Base-by-base conservation (phyloP, 2,113 vertebrate genomes). In the Nothocercus nigrocapillus region DNA sequence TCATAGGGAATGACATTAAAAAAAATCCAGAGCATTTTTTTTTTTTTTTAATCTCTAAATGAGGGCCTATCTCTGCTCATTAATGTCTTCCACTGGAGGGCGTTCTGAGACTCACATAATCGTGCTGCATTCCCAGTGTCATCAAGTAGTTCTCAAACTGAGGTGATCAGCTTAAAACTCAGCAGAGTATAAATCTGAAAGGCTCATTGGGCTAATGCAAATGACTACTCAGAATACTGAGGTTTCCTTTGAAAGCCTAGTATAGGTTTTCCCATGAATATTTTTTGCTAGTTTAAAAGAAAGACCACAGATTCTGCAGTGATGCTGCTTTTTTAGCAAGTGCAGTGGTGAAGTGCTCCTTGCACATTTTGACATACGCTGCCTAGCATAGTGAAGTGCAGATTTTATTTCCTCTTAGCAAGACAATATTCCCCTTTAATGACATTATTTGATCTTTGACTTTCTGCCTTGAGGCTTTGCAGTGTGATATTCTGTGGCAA, bases 331-430 rank as follows among this genome's bases (percentile, higher is more conserved):
- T 53, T 38, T 80, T 44, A 28, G 32, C 7, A 45, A 13, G 8
- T 68, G 20, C 11, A 27, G 42, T 42, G 21, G 8, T 53, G 44
- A 49, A 66, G 8, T 70, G 64, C 40, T 53, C 24, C 47, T 83
- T 51, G 24, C 9, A 3, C 8, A 9, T 85, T 85, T 75, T 75
- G 24, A 66, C 28, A 34, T 27, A 20, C 0, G 0, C 30, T 68
- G 40, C 1, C 7, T 34, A 27, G 45, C 1, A 6, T 15, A 28
- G 28, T 45, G 20, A 75, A 59, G 51, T 13, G 28, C 53, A 59
- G 28, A 24, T n/a, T 9, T 49, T 28, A 18, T 49, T 91, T 88
- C 0, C 0, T 36, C 74, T 47, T 62, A 32, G 14, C 53, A 27
- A 75, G 22, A 30, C 70, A 8, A 79, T 53, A 7, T 67, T 38